Evolutionary conservation across 2,113 vertebrate species (phyloP).

Genomic region (Orthochromis indermauri): DNA sequence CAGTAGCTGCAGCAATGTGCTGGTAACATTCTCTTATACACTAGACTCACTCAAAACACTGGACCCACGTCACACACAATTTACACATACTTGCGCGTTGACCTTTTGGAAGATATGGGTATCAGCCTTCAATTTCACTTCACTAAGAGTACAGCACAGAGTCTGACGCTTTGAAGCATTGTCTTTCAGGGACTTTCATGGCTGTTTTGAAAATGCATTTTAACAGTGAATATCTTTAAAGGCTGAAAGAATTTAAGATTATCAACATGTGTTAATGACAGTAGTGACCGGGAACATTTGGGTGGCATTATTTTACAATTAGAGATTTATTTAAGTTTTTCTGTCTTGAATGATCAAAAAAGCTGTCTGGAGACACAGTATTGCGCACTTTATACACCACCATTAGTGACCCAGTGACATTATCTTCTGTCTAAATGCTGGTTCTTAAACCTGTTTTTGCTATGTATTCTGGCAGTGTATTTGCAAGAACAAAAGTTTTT

Average conservation of each 20-base stretch:
- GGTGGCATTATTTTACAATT: not conserved
- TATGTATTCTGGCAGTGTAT: not conserved
- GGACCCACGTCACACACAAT: not conserved
- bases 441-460: not conserved
- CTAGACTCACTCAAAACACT: not conserved
- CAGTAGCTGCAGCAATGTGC: not conserved
- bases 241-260: not conserved
- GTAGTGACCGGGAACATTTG: not conserved
- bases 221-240: not conserved
- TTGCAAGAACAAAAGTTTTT: not conserved
- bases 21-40: not conserved
- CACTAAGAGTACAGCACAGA: not conserved
- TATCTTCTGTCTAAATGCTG: not conserved
- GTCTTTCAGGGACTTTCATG: not conserved
- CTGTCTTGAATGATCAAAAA: not conserved
- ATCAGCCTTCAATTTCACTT: not conserved
- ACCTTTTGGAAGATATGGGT: not conserved
- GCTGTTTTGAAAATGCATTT: not conserved
- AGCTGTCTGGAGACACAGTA: not conserved
- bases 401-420: not conserved
- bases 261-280: not conserved
- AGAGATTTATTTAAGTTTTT: not conserved
- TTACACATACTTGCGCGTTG: not conserved
- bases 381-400: not conserved
- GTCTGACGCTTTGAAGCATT: accelerated